phyloP scores from a whole-genome alignment of 2,888 invertebrate species.

The Sesia bembeciformis region DNA sequence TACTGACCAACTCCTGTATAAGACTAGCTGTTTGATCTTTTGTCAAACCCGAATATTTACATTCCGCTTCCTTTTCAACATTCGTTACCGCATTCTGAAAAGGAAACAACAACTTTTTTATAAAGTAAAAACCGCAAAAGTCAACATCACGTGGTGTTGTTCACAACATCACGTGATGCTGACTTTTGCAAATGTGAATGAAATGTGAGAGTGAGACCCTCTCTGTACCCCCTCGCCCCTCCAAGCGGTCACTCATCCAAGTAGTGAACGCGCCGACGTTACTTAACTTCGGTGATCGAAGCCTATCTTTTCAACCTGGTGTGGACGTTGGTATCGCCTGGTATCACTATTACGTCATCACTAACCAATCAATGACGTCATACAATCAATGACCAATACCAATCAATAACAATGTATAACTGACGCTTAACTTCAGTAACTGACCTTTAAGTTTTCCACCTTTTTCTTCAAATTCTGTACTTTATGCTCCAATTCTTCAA shows the following conservation, averaged over 20 bases:
- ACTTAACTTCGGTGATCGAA: too few species aligned
- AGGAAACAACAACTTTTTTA: background rate
- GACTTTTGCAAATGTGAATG: background rate
- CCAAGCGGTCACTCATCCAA: background rate
- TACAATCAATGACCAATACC: too few species aligned
- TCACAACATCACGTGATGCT: too few species aligned
- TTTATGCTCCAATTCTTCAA: conserved; percentile 53
- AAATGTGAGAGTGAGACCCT: background rate
- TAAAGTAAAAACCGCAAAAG: background rate
- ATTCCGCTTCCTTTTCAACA: conserved; percentile 51
- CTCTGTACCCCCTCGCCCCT: too few species aligned
- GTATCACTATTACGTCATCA: too few species aligned
- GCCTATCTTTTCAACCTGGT: too few species aligned
- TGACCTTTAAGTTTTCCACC: conserved; percentile 44
- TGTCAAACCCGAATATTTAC: conserved; percentile 74
- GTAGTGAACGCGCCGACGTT: too few species aligned
- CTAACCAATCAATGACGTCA: too few species aligned
- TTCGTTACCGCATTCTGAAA: conserved; percentile 53
- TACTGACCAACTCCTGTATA: conserved; percentile 77
- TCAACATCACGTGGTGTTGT: too few species aligned
- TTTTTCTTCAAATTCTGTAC: conserved; percentile 50
- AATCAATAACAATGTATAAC: too few species aligned
- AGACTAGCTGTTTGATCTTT: conserved; percentile 79
- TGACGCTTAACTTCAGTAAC: background rate
- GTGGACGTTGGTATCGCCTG: too few species aligned